These are phyloP conservation scores for Parazoanthus darwini DNA, from an alignment of 92 coral and sea anemone genomes.

Conservation along the genomic window DNA sequence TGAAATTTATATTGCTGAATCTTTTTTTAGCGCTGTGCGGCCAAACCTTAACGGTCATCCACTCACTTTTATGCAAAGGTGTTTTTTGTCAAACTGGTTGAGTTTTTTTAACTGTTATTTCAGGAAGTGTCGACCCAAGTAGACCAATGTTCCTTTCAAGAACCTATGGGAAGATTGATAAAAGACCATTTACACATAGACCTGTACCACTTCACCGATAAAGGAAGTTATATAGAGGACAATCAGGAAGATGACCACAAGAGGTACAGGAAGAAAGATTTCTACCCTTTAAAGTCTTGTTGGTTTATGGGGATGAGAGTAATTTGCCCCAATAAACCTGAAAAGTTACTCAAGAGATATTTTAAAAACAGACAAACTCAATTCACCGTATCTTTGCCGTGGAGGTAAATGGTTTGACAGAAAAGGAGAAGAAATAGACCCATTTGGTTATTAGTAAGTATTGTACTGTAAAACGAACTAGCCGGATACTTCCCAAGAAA, in stretches of 20 bases:
- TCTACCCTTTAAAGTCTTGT: conserved; percentile 72
- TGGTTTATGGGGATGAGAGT: conserved; percentile 64
- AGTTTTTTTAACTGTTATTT: background rate
- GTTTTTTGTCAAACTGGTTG: background rate
- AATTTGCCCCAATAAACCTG: conserved; percentile 67
- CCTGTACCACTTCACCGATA: conserved; percentile 24
- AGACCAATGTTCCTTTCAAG: conserved; percentile 19
- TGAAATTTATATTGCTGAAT: too few relatives aligned
- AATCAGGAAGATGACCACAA: conserved; percentile 55
- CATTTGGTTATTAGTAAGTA: too few relatives aligned
- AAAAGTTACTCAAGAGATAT: conserved; percentile 56
- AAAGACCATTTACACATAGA: conserved; percentile 27
- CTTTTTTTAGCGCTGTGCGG: too few relatives aligned
- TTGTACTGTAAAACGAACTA: too few relatives aligned
- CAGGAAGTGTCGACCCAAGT: conserved; percentile 13
- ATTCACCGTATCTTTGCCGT: conserved; percentile 59
- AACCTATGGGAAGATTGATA: conserved; percentile 21
- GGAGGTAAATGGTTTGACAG: conserved; percentile 58
- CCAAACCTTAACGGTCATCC: too few relatives aligned
- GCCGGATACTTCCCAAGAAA: background rate
- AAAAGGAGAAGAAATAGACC: conserved; percentile 22
- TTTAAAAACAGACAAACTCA: conserved; percentile 43
- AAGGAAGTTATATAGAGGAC: conserved; percentile 37
- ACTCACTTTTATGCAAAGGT: too few relatives aligned
- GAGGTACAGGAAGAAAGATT: conserved; percentile 54